Evolutionary conservation across 2,888 invertebrate genomes (phyloP), one percentile per base, ranked within the genome.

Genomic region (Drosophila atripex): DNA sequence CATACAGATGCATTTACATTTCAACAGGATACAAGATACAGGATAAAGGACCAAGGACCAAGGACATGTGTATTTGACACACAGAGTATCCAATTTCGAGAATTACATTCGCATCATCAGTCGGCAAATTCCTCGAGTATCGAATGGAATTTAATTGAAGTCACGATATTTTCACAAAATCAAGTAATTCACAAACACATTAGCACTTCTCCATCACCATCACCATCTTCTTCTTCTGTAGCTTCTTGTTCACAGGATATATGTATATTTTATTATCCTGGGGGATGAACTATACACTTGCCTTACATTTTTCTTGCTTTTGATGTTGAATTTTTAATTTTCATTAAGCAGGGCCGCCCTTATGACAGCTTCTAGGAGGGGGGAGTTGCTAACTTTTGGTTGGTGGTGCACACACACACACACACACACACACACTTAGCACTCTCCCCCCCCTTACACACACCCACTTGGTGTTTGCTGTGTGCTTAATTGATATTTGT

Each of bases 101-200:
- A 90, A 90, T 90, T 89, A 87, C 86, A 89, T 90, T 80, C 88
- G 78, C 83, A 76, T 86, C 88, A 84, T 84, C 83, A 79, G 83
- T 59, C 75, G 88, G 85, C 28, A 80, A 89, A 90, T 90, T 89
- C 85, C 88, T 80, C 80, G 76, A 80, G 89, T 90, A 90, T 91
- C 90, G 89, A 90, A 90, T 88, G 90, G 91, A 91, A 91, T 91
- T 91, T 91, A 91, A 91, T 91, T 91, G 91, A 89, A 91, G 89
- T 90, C 90, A 90, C 89, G 90, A 65, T 39, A 88, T 89, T 88
- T 83, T 61, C 78, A 76, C 77, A 80, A 76, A 88, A 87, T 87
- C 88, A 85, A 82, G 83, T 75, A 87, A 78, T 82, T 78, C 73
- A 54, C 69, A 73, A 45, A 49, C 56, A 59, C 87, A 83, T 87